These are phyloP conservation scores for Himalopsyche tibetana DNA, from an alignment of 2,888 invertebrate genomes.

Conservation along the genomic window DNA sequence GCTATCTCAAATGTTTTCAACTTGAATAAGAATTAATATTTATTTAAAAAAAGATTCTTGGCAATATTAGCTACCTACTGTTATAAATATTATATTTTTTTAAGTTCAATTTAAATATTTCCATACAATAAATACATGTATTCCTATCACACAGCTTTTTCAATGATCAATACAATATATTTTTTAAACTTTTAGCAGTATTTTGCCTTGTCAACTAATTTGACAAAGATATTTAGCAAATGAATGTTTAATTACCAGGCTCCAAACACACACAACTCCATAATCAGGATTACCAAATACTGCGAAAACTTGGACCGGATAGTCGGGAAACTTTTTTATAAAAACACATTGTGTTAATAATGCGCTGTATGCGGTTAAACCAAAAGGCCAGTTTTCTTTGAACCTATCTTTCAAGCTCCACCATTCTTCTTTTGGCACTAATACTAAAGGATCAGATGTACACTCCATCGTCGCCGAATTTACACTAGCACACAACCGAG, in stretches of 20 bases:
- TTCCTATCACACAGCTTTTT: too few species aligned
- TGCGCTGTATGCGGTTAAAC: conserved; percentile 39
- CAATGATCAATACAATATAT: too few species aligned
- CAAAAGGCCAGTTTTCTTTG: conserved; percentile 19
- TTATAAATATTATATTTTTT: too few species aligned
- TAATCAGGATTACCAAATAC: conserved; percentile 49
- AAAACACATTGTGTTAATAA: conserved; percentile 47
- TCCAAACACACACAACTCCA: conserved; percentile 49
- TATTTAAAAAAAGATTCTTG: too few species aligned
- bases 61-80: too few species aligned
- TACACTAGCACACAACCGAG: too few species aligned
- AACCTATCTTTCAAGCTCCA: conserved; percentile 34
- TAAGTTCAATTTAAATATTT: too few species aligned
- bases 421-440: conserved; percentile 46
- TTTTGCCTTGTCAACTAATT: too few species aligned
- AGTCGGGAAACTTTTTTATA: conserved; percentile 44
- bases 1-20: neutral
- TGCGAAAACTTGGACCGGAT: conserved; percentile 50
- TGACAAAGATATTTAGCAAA: neutral
- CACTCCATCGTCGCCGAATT: too few species aligned
- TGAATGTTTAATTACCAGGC: neutral
- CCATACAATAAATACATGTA: too few species aligned
- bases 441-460: conserved; percentile 21
- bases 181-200: too few species aligned
- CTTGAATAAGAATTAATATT: too few species aligned